These are phyloP conservation scores for Squalus acanthias DNA, from an alignment of 2,797 vertebrate genomes.

Conservation along the genomic window DNA sequence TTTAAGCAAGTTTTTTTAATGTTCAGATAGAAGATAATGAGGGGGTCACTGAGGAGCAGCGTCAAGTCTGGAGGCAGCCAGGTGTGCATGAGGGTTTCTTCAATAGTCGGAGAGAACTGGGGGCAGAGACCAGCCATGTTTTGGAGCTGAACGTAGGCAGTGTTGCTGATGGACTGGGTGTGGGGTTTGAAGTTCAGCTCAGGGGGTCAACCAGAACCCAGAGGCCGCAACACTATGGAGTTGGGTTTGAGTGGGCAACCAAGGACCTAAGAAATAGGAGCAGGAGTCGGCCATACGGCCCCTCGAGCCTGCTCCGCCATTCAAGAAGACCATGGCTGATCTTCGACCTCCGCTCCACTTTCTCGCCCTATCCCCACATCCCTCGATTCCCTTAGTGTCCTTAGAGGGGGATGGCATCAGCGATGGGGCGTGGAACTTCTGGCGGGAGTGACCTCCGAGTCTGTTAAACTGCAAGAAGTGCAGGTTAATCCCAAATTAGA, in stretches of 20 bases:
- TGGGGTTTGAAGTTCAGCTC: not conserved
- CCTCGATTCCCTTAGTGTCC: no score
- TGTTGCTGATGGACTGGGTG: not conserved
- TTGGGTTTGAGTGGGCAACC: not conserved
- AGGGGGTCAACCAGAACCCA: not conserved
- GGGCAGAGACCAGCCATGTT: not conserved
- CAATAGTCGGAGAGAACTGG: not conserved
- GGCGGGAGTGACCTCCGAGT: not conserved
- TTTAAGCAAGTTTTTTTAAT: no score
- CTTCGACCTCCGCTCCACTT: no score
- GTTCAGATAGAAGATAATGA: not conserved
- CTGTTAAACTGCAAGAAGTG: not conserved
- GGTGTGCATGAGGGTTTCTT: not conserved
- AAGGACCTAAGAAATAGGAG: not conserved
- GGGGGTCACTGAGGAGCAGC: not conserved
- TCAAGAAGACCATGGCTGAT: no score
- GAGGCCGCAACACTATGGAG: not conserved
- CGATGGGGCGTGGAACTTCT: not conserved
- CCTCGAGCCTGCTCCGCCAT: no score
- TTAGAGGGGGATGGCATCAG: not conserved
- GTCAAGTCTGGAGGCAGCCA: not conserved
- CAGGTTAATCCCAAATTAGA: not conserved
- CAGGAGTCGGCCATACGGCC: no score
- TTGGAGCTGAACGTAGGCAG: not conserved
- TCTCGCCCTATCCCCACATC: no score